A percentile compares a stretch with the other conserved stretches of the same genome.
Evolutionary conservation across 2,113 vertebrate species (phyloP).

Genomic region (Pongo abelii): DNA sequence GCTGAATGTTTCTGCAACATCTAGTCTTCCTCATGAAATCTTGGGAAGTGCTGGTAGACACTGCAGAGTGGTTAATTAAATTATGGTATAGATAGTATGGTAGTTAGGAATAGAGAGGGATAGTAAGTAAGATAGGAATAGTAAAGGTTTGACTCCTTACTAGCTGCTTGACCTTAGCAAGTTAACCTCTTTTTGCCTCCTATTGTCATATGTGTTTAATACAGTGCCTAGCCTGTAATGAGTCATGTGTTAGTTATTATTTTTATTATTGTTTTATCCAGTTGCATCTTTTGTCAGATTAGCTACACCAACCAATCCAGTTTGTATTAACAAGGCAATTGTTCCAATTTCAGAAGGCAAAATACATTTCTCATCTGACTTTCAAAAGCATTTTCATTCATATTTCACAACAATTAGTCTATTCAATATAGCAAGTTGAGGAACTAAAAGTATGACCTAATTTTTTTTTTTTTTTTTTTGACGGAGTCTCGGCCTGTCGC

Average conservation of each 20-base stretch:
- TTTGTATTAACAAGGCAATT: neutral
- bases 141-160: neutral
- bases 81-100: neutral
- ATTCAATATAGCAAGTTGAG: neutral
- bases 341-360: slow-evolving; percentile 35
- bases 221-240: neutral
- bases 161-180: neutral
- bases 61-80: neutral
- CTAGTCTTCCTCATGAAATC: slow-evolving; percentile 2
- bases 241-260: neutral
- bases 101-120: neutral
- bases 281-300: slow-evolving; percentile 30
- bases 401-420: neutral
- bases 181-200: slow-evolving; percentile 1
- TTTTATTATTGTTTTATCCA: neutral
- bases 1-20: neutral
- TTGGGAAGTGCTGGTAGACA: neutral
- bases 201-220: neutral
- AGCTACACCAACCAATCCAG: neutral
- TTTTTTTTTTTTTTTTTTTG: too few species aligned
- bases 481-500: too few species aligned
- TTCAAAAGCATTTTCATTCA: slow-evolving; percentile 15
- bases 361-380: neutral
- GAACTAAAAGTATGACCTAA: neutral
- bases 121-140: neutral